Evolutionary conservation across 1,140 invertebrate genomes (phyloP).

Genomic region (Berghia stephanieae): DNA sequence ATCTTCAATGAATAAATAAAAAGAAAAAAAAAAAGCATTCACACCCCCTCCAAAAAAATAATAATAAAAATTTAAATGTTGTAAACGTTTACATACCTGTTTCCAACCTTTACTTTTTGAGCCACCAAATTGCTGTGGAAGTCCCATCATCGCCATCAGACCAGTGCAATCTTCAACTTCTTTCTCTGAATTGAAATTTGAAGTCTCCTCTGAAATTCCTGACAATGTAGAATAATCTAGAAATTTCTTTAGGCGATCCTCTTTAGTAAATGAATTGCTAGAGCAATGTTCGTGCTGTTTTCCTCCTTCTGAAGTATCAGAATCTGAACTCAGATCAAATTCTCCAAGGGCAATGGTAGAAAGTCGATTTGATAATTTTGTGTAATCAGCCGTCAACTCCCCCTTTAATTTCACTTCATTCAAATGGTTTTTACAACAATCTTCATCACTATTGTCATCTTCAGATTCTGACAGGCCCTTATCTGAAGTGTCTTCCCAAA

Average conservation of each 20-base stretch:
- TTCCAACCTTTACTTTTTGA: too few species aligned
- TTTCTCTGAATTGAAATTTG: background rate
- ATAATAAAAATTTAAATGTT: too few species aligned
- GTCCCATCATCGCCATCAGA: background rate
- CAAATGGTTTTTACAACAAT: background rate
- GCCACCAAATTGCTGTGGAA: background rate
- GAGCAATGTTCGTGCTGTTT: background rate
- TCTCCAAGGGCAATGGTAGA: slow-evolving; percentile 17
- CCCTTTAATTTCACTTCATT: background rate
- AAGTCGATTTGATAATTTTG: slow-evolving; percentile 13
- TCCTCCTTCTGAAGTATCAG: slow-evolving; percentile 1
- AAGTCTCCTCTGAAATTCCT: slow-evolving; percentile 15
- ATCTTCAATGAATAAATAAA: too few species aligned
- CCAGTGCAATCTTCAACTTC: background rate
- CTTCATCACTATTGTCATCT: background rate
- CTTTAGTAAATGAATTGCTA: background rate
- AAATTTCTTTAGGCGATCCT: slow-evolving; percentile 14
- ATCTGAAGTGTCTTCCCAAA: too few species aligned
- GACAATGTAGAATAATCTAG: slow-evolving; percentile 13
- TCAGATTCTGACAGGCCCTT: slow-evolving; percentile 3
- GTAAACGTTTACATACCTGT: too few species aligned
- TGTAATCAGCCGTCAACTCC: slow-evolving; percentile 9
- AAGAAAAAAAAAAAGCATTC: too few species aligned
- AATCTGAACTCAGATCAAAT: slow-evolving; percentile 30
- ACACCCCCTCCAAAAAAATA: too few species aligned